Evolutionary conservation across 2,797 vertebrate species (phyloP).

Genomic region (Poeciliopsis gracilis): DNA sequence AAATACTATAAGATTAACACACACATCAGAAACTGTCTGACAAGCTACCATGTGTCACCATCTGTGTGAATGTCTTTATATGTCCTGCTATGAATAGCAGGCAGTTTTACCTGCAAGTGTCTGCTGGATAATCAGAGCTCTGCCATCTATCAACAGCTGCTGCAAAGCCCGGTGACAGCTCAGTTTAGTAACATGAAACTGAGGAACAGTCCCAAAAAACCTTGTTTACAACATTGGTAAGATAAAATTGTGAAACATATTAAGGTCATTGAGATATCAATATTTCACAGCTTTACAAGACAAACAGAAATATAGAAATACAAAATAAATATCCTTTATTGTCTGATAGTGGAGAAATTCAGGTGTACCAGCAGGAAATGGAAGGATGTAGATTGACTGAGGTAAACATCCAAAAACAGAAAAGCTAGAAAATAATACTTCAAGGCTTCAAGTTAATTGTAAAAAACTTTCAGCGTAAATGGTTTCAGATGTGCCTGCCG

Average conservation of each 20-base stretch:
- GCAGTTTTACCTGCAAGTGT: not conserved
- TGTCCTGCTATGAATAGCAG: not conserved
- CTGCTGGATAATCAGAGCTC: not conserved
- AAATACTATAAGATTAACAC: not conserved
- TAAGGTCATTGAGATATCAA: not conserved
- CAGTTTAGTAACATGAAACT: not conserved
- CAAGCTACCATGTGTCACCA: not conserved
- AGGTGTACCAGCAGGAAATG: too few species aligned
- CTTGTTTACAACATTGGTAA: not conserved
- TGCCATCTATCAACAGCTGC: not conserved
- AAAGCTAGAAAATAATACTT: not conserved
- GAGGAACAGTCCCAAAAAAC: not conserved
- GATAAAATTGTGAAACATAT: not conserved
- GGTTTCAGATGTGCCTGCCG: not conserved
- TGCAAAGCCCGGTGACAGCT: not conserved
- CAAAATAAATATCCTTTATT: too few species aligned
- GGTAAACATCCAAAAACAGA: too few species aligned
- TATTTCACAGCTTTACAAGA: not conserved
- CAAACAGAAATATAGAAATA: too few species aligned
- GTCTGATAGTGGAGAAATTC: too few species aligned
- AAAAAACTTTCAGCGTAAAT: not conserved
- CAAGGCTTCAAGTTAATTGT: not conserved
- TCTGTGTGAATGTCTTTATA: not conserved
- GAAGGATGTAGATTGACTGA: too few species aligned
- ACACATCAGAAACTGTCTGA: not conserved